phyloP scores from a whole-genome alignment of 2,113 vertebrate genomes.

The Leucoraja erinaceus region DNA sequence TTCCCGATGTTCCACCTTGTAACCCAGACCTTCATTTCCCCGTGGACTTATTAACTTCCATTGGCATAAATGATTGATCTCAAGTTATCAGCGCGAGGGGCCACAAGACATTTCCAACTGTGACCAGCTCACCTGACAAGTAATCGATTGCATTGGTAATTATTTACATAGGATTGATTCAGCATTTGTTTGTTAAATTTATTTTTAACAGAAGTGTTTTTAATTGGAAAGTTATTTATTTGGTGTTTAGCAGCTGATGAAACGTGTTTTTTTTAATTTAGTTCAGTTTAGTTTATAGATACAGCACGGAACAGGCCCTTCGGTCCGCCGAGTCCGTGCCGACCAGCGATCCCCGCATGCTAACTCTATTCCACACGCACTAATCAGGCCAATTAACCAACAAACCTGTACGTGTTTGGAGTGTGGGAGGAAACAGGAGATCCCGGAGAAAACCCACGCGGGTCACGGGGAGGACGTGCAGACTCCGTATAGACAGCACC shows the following conservation, averaged over 20 bases:
- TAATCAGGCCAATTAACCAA: too few species aligned
- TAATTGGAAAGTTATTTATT: neutral
- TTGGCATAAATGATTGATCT: slow-evolving; percentile 59
- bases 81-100: slow-evolving; percentile 62
- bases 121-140: neutral
- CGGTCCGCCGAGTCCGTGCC: too few species aligned
- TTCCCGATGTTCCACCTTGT: slow-evolving; percentile 50
- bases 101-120: slow-evolving; percentile 48
- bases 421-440: too few species aligned
- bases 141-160: neutral
- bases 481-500: too few species aligned
- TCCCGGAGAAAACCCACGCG: too few species aligned
- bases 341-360: too few species aligned
- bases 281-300: too few species aligned
- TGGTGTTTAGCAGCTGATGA: neutral
- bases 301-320: too few species aligned
- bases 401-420: too few species aligned
- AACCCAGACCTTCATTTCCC: slow-evolving; percentile 59
- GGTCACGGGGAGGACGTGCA: too few species aligned
- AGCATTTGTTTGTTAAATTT: neutral
- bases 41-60: slow-evolving; percentile 59
- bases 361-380: too few species aligned
- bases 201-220: neutral
- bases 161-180: neutral
- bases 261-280: neutral